Evolutionary conservation across 2,797 vertebrate species (phyloP), one percentile per base, ranked within the genome.

Genomic region (Microctenopoma lineatum): DNA sequence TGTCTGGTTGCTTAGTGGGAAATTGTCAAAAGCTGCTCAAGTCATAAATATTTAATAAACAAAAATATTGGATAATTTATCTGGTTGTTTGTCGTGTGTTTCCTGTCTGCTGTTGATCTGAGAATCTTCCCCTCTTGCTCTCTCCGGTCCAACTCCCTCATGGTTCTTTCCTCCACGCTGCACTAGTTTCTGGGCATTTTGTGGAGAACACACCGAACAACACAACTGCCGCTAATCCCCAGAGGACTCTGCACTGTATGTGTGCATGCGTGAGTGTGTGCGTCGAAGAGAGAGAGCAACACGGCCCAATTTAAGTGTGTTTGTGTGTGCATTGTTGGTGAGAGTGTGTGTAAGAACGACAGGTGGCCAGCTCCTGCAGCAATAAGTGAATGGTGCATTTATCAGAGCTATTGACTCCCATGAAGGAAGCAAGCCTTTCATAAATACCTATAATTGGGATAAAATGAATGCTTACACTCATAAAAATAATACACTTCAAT

Each of bases 281-380:
- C 8, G 38, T 25, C 36, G 3, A 18, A 61, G 18, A 42, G 47
- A 61, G 62, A 18, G 51, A 32, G 51, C 45, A 61, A 68, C 39
- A 14, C 27, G 16, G 58, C 70, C 60, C 70, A 65, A 54, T 84
- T 77, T 54, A 48, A n/a, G 45, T 4, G 18, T 27, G 57, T 59
- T 32, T 48, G 39, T 56, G 47, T 62, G 62, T 67, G 83, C 32
- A 12, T 81, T 81, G 57, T 74, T 52, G 72, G 61, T 36, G 21
- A 61, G 51, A 87, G 80, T 80, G 83, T 84, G 80, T 70, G 70
- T 73, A 75, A 82, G 47, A 55, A 67, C 53, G 77, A 85, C 92
- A 92, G 87, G 85, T 90, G 86, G 84, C 64, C 75, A n/a, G 39
- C 36, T 88, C 75, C 61, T 82, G 71, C 77, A 79, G 73, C 79